phyloP scores from a whole-genome alignment of 2,888 invertebrate species.

The Zonitis immaculata region DNA sequence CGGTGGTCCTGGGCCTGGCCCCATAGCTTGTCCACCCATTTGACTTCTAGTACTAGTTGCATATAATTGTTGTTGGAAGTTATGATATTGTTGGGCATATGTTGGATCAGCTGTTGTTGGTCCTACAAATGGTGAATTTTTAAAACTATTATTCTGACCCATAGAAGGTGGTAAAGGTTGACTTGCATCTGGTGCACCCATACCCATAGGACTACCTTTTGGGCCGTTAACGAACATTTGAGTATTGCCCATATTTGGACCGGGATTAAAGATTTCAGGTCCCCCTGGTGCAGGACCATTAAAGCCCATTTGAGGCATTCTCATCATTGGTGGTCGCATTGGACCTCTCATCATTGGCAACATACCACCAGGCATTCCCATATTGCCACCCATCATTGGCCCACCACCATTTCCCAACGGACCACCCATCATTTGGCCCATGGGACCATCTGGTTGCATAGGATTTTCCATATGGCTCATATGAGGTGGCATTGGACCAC shows the following conservation, averaged over 20 bases:
- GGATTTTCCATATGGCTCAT: slow-evolving; percentile 50
- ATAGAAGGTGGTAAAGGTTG: slow-evolving; percentile 76
- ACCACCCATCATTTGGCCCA: slow-evolving; percentile 51
- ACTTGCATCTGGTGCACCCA: slow-evolving; percentile 57
- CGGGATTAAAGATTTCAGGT: slow-evolving; percentile 44
- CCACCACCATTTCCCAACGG: slow-evolving; percentile 34
- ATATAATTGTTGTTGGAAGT: slow-evolving; percentile 92
- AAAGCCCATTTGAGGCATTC: slow-evolving; percentile 43
- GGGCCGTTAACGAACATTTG: slow-evolving; percentile 58
- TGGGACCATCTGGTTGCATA: slow-evolving; percentile 45
- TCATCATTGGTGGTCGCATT: slow-evolving; percentile 48
- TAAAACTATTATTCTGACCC: slow-evolving; percentile 68
- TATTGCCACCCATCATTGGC: slow-evolving; percentile 47
- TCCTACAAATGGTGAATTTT: slow-evolving; percentile 75
- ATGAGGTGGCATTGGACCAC: slow-evolving; percentile 46
- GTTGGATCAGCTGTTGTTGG: slow-evolving; percentile 85
- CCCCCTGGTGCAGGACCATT: slow-evolving; percentile 41
- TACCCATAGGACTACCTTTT: slow-evolving; percentile 56
- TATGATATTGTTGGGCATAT: slow-evolving; percentile 92
- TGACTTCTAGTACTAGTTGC: slow-evolving; percentile 75
- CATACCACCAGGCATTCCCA: slow-evolving; percentile 46
- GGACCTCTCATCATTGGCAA: slow-evolving; percentile 48
- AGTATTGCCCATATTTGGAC: slow-evolving; percentile 47
- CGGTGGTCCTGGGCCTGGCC: slow-evolving; percentile 50
- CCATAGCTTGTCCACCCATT: slow-evolving; percentile 48